Base-by-base conservation (phyloP, 2,797 vertebrate genomes). In the Coregonus ussuriensis region DNA sequence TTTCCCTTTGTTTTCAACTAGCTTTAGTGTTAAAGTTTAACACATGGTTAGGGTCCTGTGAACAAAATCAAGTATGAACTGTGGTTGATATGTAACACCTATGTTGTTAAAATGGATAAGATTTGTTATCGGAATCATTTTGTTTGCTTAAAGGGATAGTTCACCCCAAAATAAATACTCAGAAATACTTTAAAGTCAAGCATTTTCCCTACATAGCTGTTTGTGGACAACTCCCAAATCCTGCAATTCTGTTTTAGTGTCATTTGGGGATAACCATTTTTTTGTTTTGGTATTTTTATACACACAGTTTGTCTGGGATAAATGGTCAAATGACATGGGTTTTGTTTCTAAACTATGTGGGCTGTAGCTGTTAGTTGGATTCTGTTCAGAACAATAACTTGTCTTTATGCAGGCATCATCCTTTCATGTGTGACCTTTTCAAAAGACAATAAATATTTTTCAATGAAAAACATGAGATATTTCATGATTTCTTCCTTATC, bases 371-470 rank as follows among this genome's bases (percentile, higher is more conserved):
- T 70, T 47, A 65, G 74, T 15, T 25, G 59, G 4, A 13, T 67
- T 68, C 31, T 67, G 25, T 33, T 67, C 31, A 67, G 31, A 68
- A 35, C 29, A 68, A 35, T 14, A 16, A 68, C 14, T 35, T 59
- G 54, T n/a, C 6, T 16, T 56, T 53, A 41, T 77, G 33, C 35
- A 31, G 21, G n/a, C 21, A 31, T 29, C n/a, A 37, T 33, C 59
- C n/a, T 68, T 35, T 35, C 13, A 72, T 14, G 21, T 21, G 59
- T 79, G 68, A 51, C 82, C 53, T 80, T 72, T 75, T 81, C 25
- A 66, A 56, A 78, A 74, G 78, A 74, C 75, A 83, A 87, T 85
- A 81, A 80, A 88, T 78, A 71, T 78, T 86, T 80, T 56, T 74
- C 56, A 72, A 75, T 18, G 0, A 6, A 74, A 15, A 79, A 59